Conservation (phyloP, 2,888 invertebrate species). For the Orthonychiurus folsomi region DNA sequence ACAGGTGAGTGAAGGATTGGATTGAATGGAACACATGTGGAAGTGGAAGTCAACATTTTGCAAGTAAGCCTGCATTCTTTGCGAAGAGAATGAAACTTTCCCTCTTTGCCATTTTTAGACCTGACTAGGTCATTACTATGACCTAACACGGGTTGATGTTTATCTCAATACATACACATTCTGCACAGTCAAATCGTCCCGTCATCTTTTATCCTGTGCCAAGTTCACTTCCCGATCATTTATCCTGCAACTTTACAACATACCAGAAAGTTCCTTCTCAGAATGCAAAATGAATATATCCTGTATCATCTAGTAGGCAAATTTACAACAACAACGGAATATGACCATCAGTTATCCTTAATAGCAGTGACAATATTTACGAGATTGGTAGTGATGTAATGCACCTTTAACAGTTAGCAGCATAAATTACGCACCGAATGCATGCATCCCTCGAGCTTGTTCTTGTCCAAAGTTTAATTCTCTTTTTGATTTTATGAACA, state of each 20-base stretch:
- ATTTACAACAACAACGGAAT: not conserved
- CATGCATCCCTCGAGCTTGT: not conserved
- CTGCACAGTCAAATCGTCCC: not conserved
- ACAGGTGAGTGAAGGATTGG: no score
- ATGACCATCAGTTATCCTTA: no score
- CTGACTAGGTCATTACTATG: constrained; percentile 29
- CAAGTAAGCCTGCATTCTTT: no score
- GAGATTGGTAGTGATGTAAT: not conserved
- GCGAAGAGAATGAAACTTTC: constrained; percentile 18
- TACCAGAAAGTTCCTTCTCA: not conserved
- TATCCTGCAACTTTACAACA: not conserved
- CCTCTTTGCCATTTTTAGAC: constrained; percentile 35
- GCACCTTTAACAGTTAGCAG: not conserved
- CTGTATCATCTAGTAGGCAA: not conserved
- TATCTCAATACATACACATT: not conserved
- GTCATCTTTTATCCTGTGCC: not conserved
- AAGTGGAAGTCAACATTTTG: no score
- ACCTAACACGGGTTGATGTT: not conserved
- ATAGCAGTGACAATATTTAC: not conserved
- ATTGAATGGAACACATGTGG: no score
- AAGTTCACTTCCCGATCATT: not conserved
- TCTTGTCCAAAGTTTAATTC: not conserved
- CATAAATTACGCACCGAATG: not conserved
- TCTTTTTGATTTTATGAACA: no score
- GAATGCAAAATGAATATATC: not conserved